Evolutionary conservation across 1,140 invertebrate species (phyloP), one percentile per base, ranked within the genome.

Genomic region (Colletes latitarsis): DNA sequence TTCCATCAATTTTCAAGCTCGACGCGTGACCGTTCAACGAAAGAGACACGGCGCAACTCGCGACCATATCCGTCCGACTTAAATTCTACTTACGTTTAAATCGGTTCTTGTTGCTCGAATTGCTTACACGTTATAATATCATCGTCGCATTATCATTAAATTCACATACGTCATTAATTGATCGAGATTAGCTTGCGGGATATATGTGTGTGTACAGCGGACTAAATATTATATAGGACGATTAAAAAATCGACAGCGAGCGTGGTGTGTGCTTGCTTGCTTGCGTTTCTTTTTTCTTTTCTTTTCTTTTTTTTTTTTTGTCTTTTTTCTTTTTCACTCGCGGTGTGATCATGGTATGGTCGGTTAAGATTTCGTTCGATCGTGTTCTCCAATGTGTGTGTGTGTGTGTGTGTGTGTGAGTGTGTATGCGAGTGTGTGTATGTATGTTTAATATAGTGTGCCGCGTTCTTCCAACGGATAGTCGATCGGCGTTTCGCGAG

Each of bases 21-120:
- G 78, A 77, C 62, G 49, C 39, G 64, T 63, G 67, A 9, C 67
- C 60, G 49, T 66, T 52, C 64, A 68, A 84, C 58, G 52, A 78
- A 82, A 81, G 69, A 30, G 63, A 72, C 80, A 74, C 82, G 70
- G 74, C 77, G 83, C 77, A 49, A 71, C 71, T 92, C 92, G 91
- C 91, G 91, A 91, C 92, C 91, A 86, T 63, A 63, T 92, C 89
- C 84, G 91, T 90, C 90, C 89, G 80, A 67, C 87, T 91, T 88
- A 88, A 68, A 70, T 83, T 82, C 88, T 89, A 90, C 84, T 91
- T 92, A 92, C 88, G 87, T 85, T 76, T 89, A 89, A 89, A 88
- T 83, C 84, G 79, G 60, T 85, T 62, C 58, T 88, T 88, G 85
- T 89, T 91, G 83, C 81, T 88, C 84, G 82, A 86, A 76, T 82